Evolutionary conservation across 1,140 invertebrate genomes (phyloP).

Genomic region (Luehdorfia chinensis): DNA sequence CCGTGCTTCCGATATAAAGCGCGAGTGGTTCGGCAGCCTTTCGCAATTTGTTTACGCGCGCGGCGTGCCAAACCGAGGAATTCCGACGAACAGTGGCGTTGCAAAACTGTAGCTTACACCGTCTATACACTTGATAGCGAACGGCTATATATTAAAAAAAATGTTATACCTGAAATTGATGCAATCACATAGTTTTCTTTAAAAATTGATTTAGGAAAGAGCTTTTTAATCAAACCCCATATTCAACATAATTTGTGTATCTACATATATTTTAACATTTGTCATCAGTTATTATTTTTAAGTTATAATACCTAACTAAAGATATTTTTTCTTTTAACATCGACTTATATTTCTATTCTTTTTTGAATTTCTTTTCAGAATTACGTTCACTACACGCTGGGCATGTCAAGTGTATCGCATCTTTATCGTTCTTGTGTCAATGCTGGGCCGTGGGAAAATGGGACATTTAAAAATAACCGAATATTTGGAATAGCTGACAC

Average conservation of each 20-base stretch:
- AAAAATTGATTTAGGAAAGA: too few species aligned
- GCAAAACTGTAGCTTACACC: not conserved
- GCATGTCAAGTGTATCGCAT: not conserved
- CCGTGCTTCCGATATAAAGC: conserved; percentile 40
- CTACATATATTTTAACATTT: too few species aligned
- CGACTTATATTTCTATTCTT: too few species aligned
- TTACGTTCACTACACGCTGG: too few species aligned
- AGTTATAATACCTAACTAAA: too few species aligned
- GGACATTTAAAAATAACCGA: conserved; percentile 26
- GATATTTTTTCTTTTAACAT: too few species aligned
- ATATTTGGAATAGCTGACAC: not conserved
- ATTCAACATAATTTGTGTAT: too few species aligned
- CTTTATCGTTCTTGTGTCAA: conserved; percentile 13
- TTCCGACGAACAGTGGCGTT: not conserved
- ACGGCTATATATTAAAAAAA: not conserved
- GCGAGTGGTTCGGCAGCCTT: conserved; percentile 32
- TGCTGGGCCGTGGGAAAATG: conserved; percentile 48
- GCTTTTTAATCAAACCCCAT: too few species aligned
- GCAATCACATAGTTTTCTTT: too few species aligned
- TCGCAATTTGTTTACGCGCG: conserved; percentile 58
- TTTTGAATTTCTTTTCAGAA: too few species aligned
- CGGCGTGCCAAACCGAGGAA: conserved; percentile 45
- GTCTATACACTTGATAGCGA: not conserved
- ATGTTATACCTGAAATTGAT: not conserved
- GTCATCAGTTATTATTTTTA: too few species aligned